Conservation (phyloP, 53 echinoderm and acorn worm species). For the Luidia sarsii region DNA sequence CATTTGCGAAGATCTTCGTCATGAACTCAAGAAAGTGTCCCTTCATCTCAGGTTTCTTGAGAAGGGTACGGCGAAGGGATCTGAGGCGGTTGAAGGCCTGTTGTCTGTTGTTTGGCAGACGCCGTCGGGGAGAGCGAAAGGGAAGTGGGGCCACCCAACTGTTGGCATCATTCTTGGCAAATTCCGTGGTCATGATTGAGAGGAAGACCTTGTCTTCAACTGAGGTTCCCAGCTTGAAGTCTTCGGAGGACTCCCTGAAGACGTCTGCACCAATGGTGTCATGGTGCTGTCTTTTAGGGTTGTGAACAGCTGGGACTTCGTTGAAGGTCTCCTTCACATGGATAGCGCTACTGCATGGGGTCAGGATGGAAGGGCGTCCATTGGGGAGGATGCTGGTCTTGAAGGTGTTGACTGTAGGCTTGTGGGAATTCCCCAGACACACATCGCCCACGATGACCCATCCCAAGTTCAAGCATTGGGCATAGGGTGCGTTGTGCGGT, state of each 20-base stretch:
- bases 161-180: conserved; percentile 10
- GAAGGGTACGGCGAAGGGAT: conserved; percentile 30
- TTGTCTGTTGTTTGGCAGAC: conserved; percentile 44
- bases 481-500: conserved; percentile 50
- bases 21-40: conserved; percentile 42
- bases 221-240: conserved; percentile 21
- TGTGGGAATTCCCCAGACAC: conserved; percentile 39
- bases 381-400: conserved; percentile 34
- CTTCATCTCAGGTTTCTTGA: conserved; percentile 33
- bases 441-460: conserved; percentile 62
- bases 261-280: not conserved
- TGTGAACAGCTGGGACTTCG: not conserved
- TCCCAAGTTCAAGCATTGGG: conserved; percentile 51
- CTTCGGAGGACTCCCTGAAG: conserved; percentile 22
- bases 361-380: conserved; percentile 47
- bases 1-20: conserved; percentile 31
- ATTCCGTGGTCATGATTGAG: conserved; percentile 23
- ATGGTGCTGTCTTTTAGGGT: not conserved
- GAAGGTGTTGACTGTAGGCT: conserved; percentile 30
- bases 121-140: conserved; percentile 15
- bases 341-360: conserved; percentile 42
- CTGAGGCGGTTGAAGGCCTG: conserved; percentile 43
- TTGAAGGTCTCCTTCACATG: conserved; percentile 35
- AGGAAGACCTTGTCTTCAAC: conserved; percentile 41
- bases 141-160: conserved; percentile 48